phyloP scores from a whole-genome alignment of 1,140 invertebrate genomes.

The Oryzaephilus surinamensis region DNA sequence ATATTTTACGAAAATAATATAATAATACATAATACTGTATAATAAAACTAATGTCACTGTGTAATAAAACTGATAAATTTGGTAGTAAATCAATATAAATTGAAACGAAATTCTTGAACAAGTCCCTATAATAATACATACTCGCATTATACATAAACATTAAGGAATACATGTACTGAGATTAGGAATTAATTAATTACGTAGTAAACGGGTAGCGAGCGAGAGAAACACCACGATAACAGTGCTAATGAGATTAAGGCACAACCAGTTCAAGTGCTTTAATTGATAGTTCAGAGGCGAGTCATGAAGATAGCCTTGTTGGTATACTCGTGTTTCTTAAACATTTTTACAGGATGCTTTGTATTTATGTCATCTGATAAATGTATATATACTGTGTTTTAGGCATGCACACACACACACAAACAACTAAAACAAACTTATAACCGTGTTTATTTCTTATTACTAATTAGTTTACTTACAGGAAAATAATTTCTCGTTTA shows the following conservation, averaged over 20 bases:
- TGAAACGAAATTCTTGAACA: too few species aligned
- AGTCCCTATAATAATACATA: too few species aligned
- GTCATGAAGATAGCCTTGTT: conserved; percentile 28
- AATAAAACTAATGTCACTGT: too few species aligned
- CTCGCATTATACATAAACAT: conserved; percentile 10
- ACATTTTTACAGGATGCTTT: conserved; percentile 17
- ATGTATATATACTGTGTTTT: conserved; percentile 1
- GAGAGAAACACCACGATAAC: conserved; percentile 29
- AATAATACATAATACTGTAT: too few species aligned
- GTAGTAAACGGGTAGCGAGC: conserved; percentile 28
- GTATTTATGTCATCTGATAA: conserved; percentile 28
- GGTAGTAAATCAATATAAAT: too few species aligned
- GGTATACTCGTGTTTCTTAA: conserved; percentile 20
- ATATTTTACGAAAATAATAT: too few species aligned
- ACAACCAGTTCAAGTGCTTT: conserved; percentile 21
- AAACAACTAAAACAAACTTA: too few species aligned
- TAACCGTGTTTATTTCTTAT: too few species aligned
- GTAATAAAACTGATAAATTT: too few species aligned
- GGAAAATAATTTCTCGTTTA: too few species aligned
- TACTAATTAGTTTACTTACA: too few species aligned
- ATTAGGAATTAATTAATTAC: conserved; percentile 33
- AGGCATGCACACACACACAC: too few species aligned
- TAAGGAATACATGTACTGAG: conserved; percentile 23
- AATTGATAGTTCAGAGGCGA: conserved; percentile 27
- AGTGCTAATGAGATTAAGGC: conserved; percentile 32